These are phyloP conservation scores for Listronotus oregonensis DNA, from an alignment of 1,140 invertebrate genomes.

Conservation along the genomic window DNA sequence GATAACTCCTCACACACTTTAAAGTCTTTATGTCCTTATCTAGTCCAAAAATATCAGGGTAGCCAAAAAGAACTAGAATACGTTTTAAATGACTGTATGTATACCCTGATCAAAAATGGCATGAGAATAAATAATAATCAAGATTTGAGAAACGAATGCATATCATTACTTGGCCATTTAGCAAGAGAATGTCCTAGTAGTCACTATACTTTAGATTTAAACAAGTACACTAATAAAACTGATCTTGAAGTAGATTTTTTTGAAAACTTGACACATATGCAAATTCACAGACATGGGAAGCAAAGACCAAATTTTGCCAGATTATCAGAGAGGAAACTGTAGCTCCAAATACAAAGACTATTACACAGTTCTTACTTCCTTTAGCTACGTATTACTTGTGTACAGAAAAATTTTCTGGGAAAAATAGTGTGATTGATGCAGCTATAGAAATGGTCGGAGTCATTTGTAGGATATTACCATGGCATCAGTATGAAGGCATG, in stretches of 20 bases:
- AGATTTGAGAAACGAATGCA: constrained; percentile 72
- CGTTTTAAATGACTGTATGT: constrained; percentile 73
- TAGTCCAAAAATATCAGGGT: constrained; percentile 60
- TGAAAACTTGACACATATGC: constrained; percentile 87
- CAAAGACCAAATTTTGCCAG: constrained; percentile 71
- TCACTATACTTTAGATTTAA: constrained; percentile 79
- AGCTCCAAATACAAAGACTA: constrained; percentile 67
- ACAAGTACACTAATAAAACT: constrained; percentile 68
- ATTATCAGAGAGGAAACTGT: constrained; percentile 63
- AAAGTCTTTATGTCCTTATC: constrained; percentile 66
- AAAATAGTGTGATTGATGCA: constrained; percentile 83
- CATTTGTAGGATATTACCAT: constrained; percentile 78
- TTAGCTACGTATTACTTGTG: constrained; percentile 80
- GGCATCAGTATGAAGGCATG: constrained; percentile 84
- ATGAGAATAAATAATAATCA: constrained; percentile 68
- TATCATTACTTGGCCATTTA: constrained; percentile 75
- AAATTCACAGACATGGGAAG: constrained; percentile 80
- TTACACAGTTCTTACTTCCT: constrained; percentile 86
- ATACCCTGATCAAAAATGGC: constrained; percentile 70
- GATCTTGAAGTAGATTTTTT: constrained; percentile 93
- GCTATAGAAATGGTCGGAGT: constrained; percentile 77
- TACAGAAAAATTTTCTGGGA: constrained; percentile 74
- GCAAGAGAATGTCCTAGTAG: constrained; percentile 70
- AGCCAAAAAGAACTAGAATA: constrained; percentile 62
- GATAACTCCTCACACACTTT: constrained; percentile 79